Conservation (phyloP, 2,797 vertebrate species). For the Chrosomus eos region DNA sequence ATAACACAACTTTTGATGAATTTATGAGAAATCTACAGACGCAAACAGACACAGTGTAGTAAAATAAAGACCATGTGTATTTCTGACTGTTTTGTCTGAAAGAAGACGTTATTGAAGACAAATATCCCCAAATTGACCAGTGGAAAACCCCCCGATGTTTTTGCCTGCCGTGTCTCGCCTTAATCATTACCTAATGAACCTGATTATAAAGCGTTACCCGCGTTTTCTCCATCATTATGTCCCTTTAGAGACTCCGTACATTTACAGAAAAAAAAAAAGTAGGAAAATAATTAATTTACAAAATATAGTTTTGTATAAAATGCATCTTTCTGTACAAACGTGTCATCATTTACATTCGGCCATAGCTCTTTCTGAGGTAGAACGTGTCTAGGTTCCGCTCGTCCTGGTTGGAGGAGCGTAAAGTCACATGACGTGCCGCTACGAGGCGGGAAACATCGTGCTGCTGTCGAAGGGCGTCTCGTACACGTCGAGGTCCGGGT, state of each 20-base stretch:
- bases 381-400: conserved; percentile 64
- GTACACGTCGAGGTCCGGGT: conserved; percentile 73
- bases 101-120: too few relatives aligned
- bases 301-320: conserved; percentile 86
- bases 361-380: conserved; percentile 89
- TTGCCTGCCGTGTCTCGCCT: too few relatives aligned
- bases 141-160: too few relatives aligned
- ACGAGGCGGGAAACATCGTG: conserved; percentile 81
- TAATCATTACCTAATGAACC: too few relatives aligned
- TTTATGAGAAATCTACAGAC: too few relatives aligned
- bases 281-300: conserved; percentile 91
- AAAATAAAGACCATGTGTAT: too few relatives aligned
- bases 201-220: too few relatives aligned
- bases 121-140: too few relatives aligned
- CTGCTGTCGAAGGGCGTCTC: conserved; percentile 79
- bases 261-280: conserved; percentile 64
- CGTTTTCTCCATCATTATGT: background rate
- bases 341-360: conserved; percentile 75
- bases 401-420: conserved; percentile 62
- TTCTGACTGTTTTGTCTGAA: too few relatives aligned
- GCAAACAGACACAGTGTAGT: too few relatives aligned
- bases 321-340: conserved; percentile 80
- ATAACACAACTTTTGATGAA: too few relatives aligned
- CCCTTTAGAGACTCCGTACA: background rate
- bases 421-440: conserved; percentile 62